Conservation (phyloP, 2,888 invertebrate genomes). For the Gymnoscelis rufifasciata region DNA sequence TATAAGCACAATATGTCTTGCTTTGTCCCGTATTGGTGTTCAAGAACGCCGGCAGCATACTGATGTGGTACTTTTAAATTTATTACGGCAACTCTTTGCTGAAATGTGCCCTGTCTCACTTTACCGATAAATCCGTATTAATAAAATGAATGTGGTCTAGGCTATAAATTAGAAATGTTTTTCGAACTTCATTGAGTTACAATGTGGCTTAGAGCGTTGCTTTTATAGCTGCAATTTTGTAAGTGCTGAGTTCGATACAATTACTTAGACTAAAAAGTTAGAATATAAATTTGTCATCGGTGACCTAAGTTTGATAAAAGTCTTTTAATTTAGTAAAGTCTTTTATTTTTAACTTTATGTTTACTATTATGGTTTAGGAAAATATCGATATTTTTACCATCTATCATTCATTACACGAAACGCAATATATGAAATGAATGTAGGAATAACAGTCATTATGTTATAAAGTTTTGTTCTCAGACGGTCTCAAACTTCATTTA, state of each 20-base stretch:
- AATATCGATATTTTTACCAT: too few relatives aligned
- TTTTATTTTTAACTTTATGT: too few relatives aligned
- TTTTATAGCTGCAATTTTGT: conserved; percentile 12
- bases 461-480: too few relatives aligned
- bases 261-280: conserved; percentile 2
- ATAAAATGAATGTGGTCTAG: conserved; percentile 20
- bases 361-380: too few relatives aligned
- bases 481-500: too few relatives aligned
- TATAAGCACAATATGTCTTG: conserved; percentile 66
- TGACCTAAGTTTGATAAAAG: neutral
- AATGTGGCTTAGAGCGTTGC: conserved; percentile 11
- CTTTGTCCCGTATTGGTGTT: conserved; percentile 49
- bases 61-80: conserved; percentile 73
- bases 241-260: conserved; percentile 4
- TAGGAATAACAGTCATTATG: too few relatives aligned
- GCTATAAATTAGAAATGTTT: conserved; percentile 22
- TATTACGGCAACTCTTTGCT: conserved; percentile 48
- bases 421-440: too few relatives aligned
- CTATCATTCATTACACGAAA: too few relatives aligned
- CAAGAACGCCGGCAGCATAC: conserved; percentile 66
- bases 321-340: too few relatives aligned
- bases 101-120: conserved; percentile 18
- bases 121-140: conserved; percentile 24
- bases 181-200: conserved; percentile 6
- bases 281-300: conserved; percentile 1